phyloP scores from a whole-genome alignment of 1,140 invertebrate species.

The Chionoecetes opilio region DNA sequence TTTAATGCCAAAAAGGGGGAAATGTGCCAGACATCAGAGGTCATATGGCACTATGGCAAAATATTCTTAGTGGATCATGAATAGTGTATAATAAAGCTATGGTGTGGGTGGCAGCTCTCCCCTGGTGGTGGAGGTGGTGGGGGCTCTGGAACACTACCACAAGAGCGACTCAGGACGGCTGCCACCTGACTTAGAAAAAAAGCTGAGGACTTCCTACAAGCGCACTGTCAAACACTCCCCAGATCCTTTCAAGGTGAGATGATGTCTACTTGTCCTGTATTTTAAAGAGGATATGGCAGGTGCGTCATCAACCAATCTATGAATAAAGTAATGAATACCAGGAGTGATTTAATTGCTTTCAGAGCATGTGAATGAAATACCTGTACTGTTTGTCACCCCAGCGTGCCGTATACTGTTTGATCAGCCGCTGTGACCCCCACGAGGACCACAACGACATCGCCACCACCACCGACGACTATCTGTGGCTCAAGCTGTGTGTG shows the following conservation, averaged over 20 bases:
- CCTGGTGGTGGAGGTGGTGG: conserved; percentile 76
- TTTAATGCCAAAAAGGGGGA: no score
- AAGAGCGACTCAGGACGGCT: conserved; percentile 70
- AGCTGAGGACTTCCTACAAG: conserved; percentile 78
- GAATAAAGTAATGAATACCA: no score
- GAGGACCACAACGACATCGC: conserved; percentile 65
- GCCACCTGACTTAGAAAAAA: conserved; percentile 77
- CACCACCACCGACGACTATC: conserved; percentile 75
- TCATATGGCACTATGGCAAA: no score
- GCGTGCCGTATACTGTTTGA: conserved; percentile 70
- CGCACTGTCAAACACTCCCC: conserved; percentile 70
- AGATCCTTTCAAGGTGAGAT: conserved; percentile 78
- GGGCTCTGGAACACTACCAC: conserved; percentile 73
- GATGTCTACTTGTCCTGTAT: no score
- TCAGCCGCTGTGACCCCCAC: conserved; percentile 74
- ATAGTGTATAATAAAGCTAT: no score
- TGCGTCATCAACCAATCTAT: no score
- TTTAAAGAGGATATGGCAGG: no score
- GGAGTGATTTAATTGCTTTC: no score
- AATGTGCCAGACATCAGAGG: no score
- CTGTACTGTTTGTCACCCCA: neutral
- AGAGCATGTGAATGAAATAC: neutral
- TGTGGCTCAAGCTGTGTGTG: conserved; percentile 78
- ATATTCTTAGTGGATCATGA: no score
- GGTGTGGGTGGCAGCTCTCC: conserved; percentile 73